Percentiles rank a stretch among this genome's conserved stretches.
Evolutionary conservation across 1,140 invertebrate species (phyloP).

Genomic region (Drosophila setifemur): DNA sequence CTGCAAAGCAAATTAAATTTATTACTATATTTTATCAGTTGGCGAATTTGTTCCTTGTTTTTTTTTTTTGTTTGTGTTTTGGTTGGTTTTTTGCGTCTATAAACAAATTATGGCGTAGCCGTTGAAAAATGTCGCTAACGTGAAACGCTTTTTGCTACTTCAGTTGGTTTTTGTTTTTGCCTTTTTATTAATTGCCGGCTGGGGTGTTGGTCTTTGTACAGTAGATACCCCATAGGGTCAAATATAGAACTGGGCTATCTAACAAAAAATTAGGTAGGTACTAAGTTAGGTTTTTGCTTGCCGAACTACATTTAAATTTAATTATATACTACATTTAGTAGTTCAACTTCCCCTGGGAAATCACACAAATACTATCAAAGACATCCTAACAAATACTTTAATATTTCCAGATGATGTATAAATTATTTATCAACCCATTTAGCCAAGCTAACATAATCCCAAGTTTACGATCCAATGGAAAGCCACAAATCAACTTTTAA

Average conservation of each 20-base stretch:
- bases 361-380: too few species aligned
- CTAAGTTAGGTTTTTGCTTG: too few species aligned
- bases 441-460: too few species aligned
- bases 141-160: constrained; percentile 30
- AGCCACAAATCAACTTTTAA: not conserved
- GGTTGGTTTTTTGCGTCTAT: constrained; percentile 24
- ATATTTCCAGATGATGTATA: too few species aligned
- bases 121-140: constrained; percentile 55
- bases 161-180: constrained; percentile 21
- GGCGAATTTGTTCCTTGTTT: constrained; percentile 1
- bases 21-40: constrained; percentile 56
- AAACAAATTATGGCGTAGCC: constrained; percentile 69
- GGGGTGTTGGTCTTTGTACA: not conserved
- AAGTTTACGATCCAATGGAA: too few species aligned
- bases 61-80: not conserved
- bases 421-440: too few species aligned
- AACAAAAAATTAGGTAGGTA: not conserved
- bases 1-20: constrained; percentile 29
- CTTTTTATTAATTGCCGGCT: constrained; percentile 32
- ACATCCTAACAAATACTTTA: too few species aligned
- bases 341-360: too few species aligned
- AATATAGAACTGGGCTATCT: not conserved
- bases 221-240: not conserved
- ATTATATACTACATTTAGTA: too few species aligned
- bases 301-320: too few species aligned